phyloP scores from a whole-genome alignment of 2,888 invertebrate species.

The Caenorhabditis sp. region DNA sequence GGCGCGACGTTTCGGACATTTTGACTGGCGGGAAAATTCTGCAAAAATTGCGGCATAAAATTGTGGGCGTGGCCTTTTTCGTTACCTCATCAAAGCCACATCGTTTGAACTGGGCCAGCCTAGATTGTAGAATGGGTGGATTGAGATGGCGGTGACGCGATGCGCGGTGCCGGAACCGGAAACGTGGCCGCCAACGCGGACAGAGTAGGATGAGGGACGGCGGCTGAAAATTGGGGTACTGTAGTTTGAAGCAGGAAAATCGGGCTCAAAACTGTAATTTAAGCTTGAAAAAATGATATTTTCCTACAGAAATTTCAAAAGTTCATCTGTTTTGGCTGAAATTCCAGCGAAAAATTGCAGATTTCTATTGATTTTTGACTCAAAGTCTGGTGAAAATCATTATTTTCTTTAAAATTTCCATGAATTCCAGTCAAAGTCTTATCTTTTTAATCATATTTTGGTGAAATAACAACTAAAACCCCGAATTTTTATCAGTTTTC shows the following conservation, averaged over 20 bases:
- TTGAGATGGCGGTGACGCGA: conserved; percentile 39
- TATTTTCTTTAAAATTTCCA: no score
- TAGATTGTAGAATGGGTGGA: conserved; percentile 52
- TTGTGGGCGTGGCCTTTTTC: not conserved
- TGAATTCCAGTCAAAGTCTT: no score
- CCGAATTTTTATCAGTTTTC: no score
- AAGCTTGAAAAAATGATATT: no score
- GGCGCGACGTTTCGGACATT: conserved; percentile 24
- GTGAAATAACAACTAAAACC: no score
- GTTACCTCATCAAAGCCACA: conserved; percentile 50
- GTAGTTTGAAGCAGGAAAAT: not conserved
- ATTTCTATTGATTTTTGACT: no score
- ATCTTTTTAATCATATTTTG: no score
- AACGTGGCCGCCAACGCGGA: conserved; percentile 58
- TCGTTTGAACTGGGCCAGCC: conserved; percentile 50
- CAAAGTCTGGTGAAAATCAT: no score
- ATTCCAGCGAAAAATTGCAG: no score
- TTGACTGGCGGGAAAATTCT: conserved; percentile 51
- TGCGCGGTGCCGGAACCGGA: conserved; percentile 39
- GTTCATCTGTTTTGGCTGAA: no score
- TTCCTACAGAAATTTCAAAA: no score
- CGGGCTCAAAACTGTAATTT: no score
- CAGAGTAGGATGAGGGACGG: conserved; percentile 43
- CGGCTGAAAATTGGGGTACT: conserved; percentile 36
- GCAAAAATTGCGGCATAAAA: not conserved